Conservation (phyloP, 2,113 vertebrate species). For the Corythoichthys haematopterus region DNA sequence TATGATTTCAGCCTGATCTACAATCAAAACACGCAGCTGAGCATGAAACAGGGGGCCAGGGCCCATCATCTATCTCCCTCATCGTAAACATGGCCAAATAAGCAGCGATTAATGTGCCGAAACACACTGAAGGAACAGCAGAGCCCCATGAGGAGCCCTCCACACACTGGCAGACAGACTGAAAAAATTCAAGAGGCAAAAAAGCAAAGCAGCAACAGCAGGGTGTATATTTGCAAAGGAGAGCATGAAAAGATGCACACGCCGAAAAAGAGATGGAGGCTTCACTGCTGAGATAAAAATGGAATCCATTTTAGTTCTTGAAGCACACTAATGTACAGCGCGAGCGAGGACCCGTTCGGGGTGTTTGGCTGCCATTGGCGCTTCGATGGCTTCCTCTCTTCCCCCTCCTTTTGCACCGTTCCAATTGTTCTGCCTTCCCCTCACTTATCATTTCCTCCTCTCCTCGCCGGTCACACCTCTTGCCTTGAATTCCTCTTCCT, state of each 20-base stretch:
- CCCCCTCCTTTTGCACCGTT: constrained; percentile 12
- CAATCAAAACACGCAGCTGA: constrained; percentile 60
- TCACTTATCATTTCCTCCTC: constrained; percentile 31
- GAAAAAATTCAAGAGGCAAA: constrained; percentile 47
- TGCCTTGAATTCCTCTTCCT: constrained; percentile 58
- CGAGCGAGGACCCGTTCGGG: constrained; percentile 41
- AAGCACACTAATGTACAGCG: constrained; percentile 49
- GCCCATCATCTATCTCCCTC: constrained; percentile 33
- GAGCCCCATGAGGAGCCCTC: constrained; percentile 19
- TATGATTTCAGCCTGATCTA: constrained; percentile 51
- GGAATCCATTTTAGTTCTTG: constrained; percentile 69
- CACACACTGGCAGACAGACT: constrained; percentile 46
- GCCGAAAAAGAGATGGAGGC: constrained; percentile 39
- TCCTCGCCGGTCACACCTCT: constrained; percentile 57
- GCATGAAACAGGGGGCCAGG: constrained; percentile 55
- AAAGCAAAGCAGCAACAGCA: constrained; percentile 11
- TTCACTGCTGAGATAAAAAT: constrained; percentile 65
- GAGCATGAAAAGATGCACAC: constrained; percentile 32
- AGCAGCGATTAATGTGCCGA: constrained; percentile 46
- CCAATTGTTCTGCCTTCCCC: constrained; percentile 42
- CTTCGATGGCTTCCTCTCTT: constrained; percentile 38
- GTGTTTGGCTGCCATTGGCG: constrained; percentile 37
- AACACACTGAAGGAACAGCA: constrained; percentile 38
- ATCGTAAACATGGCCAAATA: constrained; percentile 50
- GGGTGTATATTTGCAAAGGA: constrained; percentile 19